Evolutionary conservation across 2,797 vertebrate genomes (phyloP).

Genomic region (Tapera naevia): DNA sequence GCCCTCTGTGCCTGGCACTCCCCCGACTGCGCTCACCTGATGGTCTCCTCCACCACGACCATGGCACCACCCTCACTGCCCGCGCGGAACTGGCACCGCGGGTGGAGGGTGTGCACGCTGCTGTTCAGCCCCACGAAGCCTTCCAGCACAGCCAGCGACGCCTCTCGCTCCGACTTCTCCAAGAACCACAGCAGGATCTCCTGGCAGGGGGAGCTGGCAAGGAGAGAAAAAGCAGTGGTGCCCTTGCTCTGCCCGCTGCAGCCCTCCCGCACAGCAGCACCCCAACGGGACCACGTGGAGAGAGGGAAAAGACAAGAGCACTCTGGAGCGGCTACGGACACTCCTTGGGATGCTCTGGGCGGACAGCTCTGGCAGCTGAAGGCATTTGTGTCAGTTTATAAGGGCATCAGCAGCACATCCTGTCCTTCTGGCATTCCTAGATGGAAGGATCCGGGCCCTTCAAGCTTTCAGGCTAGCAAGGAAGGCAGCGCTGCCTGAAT

Average conservation of each 20-base stretch:
- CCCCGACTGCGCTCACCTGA: constrained; percentile 76
- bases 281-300: accelerated
- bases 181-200: constrained; percentile 92
- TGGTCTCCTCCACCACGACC: constrained; percentile 63
- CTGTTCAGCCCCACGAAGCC: constrained; percentile 77
- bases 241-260: not conserved
- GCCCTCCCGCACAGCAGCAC: not conserved
- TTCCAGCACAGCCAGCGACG: constrained; percentile 75
- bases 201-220: constrained; percentile 84
- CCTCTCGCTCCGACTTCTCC: constrained; percentile 72
- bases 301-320: accelerated
- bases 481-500: not conserved
- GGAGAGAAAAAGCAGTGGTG: constrained; percentile 17
- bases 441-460: constrained; percentile 9
- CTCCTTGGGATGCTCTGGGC: not conserved
- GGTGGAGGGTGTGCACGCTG: constrained; percentile 53
- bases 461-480: not conserved
- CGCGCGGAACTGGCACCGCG: constrained; percentile 74
- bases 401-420: not conserved
- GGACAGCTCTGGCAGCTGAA: not conserved
- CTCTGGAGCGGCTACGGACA: accelerated
- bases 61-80: constrained; percentile 84
- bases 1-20: not conserved
- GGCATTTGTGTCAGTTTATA: not conserved
- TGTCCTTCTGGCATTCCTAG: not conserved